These are phyloP conservation scores for Bettongia penicillata DNA, from an alignment of 2,113 vertebrate genomes.

Conservation along the genomic window DNA sequence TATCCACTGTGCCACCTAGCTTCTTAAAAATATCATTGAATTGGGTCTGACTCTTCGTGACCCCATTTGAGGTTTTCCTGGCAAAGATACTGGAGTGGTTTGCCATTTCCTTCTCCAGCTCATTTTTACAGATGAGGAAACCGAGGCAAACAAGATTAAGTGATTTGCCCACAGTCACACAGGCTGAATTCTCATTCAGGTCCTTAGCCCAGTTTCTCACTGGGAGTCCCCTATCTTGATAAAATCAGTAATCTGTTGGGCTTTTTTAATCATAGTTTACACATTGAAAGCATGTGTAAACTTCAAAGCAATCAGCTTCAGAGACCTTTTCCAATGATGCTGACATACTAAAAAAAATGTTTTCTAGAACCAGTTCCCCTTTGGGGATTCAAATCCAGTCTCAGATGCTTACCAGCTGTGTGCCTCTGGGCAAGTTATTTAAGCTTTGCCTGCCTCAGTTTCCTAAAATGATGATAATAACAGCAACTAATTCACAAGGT, in stretches of 20 bases:
- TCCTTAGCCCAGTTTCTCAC: not conserved
- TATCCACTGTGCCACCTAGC: no score
- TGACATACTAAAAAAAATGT: not conserved
- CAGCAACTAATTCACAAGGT: not conserved
- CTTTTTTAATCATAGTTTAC: not conserved
- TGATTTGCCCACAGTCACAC: not conserved
- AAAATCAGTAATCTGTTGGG: not conserved
- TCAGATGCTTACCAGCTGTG: not conserved
- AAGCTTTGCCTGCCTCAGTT: not conserved
- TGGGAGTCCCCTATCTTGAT: not conserved
- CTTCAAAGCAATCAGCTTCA: not conserved
- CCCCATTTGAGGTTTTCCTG: not conserved
- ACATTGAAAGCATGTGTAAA: no score
- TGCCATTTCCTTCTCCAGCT: not conserved
- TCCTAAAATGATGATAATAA: not conserved
- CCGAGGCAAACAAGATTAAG: not conserved
- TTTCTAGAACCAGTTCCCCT: not conserved
- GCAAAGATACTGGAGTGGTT: not conserved
- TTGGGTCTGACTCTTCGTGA: not conserved
- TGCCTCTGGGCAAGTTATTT: not conserved
- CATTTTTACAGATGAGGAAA: not conserved
- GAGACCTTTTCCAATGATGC: not conserved
- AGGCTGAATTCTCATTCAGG: not conserved
- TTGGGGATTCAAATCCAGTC: not conserved
- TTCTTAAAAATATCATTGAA: no score